Evolutionary conservation across 2,113 vertebrate genomes (phyloP), one percentile per base, ranked within the genome.

Genomic region (Rostratula benghalensis): DNA sequence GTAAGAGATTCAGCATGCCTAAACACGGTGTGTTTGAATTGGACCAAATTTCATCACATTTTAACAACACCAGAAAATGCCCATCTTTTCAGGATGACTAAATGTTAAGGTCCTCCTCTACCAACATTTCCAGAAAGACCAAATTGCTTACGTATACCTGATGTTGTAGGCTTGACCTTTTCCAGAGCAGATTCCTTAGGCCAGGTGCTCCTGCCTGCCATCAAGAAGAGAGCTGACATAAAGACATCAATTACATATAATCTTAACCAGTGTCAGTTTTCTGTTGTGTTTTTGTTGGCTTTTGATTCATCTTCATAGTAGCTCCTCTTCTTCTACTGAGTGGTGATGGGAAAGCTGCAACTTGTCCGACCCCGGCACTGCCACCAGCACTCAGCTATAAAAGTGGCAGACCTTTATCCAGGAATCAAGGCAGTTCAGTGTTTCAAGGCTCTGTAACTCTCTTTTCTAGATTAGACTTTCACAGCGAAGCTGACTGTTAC

Each of bases 221-320:
- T 31, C 43, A 17, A 45, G 27, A 90, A 90, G 30, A 83, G 22
- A 75, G 23, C 59, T 91, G 76, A 57, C 50, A 60, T 81, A 31
- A 45, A 75, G 71, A 61, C 37, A 85, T 90, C 71, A 89, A 31
- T 93, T 93, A 83, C 33, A 95, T 96, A 87, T 9, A 53, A 90
- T 89, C 56, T 43, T 64, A 80, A 89, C 13, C 23, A 67, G 4
- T 83, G 73, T 75, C 1, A 25, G 2, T 41, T 70, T 94, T 75
- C 54, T 67, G 7, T 61, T 76, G 37, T 1, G 0, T 22, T 78
- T 92, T 39, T 83, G 45, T 19, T 67, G 3, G 39, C 59, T 89
- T 89, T 83, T 82, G 46, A 56, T 81, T 93, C 8, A 10, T 50
- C 50, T 41, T 24, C 35, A 2, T 35, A 81, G 37, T 43, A 46